These are phyloP conservation scores for Orthosia gracilis DNA, from an alignment of 2,888 invertebrate genomes.

Conservation along the genomic window DNA sequence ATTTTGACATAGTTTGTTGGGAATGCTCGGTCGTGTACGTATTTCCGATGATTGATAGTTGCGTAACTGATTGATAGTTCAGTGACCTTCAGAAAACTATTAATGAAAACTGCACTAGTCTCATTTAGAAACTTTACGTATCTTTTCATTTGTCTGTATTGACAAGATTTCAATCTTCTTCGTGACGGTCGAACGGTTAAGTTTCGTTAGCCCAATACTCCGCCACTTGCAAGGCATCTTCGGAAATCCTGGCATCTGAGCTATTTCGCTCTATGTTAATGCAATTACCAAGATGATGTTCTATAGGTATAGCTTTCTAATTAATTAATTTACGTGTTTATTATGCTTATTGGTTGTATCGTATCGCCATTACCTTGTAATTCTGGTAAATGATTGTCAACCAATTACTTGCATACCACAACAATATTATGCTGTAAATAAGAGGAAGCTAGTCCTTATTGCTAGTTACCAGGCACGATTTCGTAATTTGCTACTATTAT, in stretches of 20 bases:
- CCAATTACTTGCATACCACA: background rate
- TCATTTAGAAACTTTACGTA: no score
- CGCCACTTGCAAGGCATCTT: background rate
- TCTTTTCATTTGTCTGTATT: background rate
- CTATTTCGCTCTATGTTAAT: background rate
- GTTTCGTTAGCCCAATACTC: background rate
- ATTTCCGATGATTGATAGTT: no score
- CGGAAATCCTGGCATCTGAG: background rate
- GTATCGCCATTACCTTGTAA: background rate
- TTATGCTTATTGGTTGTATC: background rate
- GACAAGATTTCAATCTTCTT: background rate
- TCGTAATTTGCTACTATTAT: background rate
- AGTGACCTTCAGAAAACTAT: no score
- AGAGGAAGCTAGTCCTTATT: background rate
- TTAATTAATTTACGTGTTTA: background rate
- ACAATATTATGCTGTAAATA: background rate
- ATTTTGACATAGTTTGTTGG: no score
- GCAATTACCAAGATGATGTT: conserved; percentile 1
- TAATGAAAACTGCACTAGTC: no score
- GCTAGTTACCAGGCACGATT: background rate
- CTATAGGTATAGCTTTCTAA: background rate
- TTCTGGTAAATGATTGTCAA: background rate
- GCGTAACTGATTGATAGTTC: no score
- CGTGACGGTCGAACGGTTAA: background rate
- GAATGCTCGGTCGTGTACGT: no score